Conservation (phyloP, 2,113 vertebrate species). For the Paramormyrops kingsleyae region DNA sequence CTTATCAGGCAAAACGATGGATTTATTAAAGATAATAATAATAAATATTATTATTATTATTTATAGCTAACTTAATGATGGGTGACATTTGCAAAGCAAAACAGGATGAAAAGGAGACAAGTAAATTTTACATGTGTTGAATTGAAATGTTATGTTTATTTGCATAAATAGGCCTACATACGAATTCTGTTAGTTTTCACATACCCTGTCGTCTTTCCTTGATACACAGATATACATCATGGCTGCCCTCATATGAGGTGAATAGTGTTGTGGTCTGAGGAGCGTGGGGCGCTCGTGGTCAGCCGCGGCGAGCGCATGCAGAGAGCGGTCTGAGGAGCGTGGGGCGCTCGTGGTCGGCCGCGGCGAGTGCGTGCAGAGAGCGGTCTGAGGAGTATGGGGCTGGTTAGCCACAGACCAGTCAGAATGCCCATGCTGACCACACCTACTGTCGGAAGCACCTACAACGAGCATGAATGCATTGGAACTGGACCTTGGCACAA, state of each 20-base stretch:
- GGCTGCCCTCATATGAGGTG: background rate
- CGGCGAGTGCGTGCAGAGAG: accelerated
- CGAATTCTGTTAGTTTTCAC: background rate
- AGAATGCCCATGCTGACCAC: too few relatives aligned
- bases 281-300: too few relatives aligned
- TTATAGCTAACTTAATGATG: background rate
- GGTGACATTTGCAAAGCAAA: background rate
- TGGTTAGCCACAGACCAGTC: too few relatives aligned
- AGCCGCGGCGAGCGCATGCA: too few relatives aligned
- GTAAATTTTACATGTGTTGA: background rate
- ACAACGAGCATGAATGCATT: too few relatives aligned
- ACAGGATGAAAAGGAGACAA: background rate
- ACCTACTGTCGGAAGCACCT: too few relatives aligned
- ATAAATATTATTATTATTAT: too few relatives aligned
- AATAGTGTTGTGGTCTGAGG: background rate
- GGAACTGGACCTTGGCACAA: too few relatives aligned
- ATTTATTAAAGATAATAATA: background rate
- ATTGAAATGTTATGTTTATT: background rate
- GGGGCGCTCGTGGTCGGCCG: too few relatives aligned
- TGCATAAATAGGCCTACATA: background rate
- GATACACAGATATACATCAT: background rate
- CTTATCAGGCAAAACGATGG: background rate
- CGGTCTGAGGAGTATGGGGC: too few relatives aligned
- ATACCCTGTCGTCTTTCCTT: background rate
- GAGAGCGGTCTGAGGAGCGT: too few relatives aligned